Percentiles rank a stretch among this genome's conserved stretches.
These are phyloP conservation scores for Amphipoea lucens DNA, from an alignment of 2,888 invertebrate species.

Conservation along the genomic window DNA sequence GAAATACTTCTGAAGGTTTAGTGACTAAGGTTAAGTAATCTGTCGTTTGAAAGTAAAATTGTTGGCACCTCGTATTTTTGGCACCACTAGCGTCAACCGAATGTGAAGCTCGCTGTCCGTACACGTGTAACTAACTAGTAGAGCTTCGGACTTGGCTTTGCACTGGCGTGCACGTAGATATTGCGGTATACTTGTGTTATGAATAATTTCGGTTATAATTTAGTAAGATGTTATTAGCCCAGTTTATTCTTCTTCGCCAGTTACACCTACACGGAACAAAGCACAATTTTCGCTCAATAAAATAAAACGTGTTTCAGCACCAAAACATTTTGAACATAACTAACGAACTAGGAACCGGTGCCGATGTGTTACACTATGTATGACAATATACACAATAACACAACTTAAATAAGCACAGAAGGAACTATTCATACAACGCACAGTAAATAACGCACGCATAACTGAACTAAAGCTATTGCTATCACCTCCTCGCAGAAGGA, in stretches of 20 bases:
- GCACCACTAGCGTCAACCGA: slow-evolving; percentile 84
- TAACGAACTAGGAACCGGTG: slow-evolving; percentile 80
- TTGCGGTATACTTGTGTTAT: background rate
- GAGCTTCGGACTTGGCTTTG: slow-evolving; percentile 10
- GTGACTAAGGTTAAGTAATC: slow-evolving; percentile 41
- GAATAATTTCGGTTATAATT: background rate
- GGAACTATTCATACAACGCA: background rate
- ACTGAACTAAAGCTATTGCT: background rate
- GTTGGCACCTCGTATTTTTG: slow-evolving; percentile 87
- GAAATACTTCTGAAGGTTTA: slow-evolving; percentile 42
- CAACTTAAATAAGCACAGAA: slow-evolving; percentile 19
- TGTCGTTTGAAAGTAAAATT: slow-evolving; percentile 61
- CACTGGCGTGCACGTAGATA: slow-evolving; percentile 6
- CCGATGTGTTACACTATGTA: slow-evolving; percentile 60
- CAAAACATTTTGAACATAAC: slow-evolving; percentile 71
- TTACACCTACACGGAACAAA: slow-evolving; percentile 49
- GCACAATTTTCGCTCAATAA: slow-evolving; percentile 65
- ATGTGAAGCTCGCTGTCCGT: slow-evolving; percentile 46
- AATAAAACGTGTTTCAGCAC: slow-evolving; percentile 79
- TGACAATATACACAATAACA: slow-evolving; percentile 49
- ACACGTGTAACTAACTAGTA: slow-evolving; percentile 33
- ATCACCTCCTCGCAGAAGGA: background rate
- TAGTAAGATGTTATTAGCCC: background rate
- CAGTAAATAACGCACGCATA: background rate
- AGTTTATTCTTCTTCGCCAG: background rate